These are phyloP conservation scores for Pangasius djambal DNA, from an alignment of 2,797 vertebrate genomes.

Conservation along the genomic window DNA sequence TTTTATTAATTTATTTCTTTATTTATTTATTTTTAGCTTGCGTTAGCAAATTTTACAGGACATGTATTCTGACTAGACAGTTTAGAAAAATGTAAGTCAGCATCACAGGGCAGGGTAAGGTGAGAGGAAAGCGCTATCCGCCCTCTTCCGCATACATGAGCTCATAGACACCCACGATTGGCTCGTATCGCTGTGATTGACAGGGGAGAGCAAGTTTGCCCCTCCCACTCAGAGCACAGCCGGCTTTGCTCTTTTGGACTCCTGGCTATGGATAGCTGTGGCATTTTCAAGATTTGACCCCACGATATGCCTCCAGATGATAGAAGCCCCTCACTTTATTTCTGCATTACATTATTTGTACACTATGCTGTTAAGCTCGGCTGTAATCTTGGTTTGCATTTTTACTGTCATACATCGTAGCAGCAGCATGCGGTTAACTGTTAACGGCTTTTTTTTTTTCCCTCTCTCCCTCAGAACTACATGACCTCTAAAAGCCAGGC, in stretches of 20 bases:
- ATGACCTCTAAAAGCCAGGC: constrained; percentile 78
- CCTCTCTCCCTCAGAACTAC: constrained; percentile 73
- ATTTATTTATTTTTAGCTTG: not conserved
- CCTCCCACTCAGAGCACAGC: not conserved
- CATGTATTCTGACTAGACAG: not conserved
- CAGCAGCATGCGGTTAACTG: not conserved
- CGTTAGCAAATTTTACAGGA: not conserved
- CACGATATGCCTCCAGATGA: not conserved
- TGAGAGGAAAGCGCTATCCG: not conserved
- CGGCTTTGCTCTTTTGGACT: not conserved
- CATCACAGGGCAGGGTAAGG: not conserved
- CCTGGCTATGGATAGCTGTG: not conserved
- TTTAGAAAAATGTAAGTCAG: not conserved
- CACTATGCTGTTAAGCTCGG: not conserved
- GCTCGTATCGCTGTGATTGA: not conserved
- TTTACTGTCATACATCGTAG: not conserved
- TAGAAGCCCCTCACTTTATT: not conserved
- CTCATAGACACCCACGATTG: not conserved
- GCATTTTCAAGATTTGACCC: not conserved
- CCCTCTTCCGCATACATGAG: not conserved
- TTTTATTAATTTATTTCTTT: not conserved
- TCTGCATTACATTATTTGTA: not conserved
- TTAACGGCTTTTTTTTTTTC: not conserved
- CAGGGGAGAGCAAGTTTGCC: not conserved
- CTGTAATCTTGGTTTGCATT: not conserved